Evolutionary conservation across 2,113 vertebrate genomes (phyloP).

Genomic region (Chamaea fasciata): DNA sequence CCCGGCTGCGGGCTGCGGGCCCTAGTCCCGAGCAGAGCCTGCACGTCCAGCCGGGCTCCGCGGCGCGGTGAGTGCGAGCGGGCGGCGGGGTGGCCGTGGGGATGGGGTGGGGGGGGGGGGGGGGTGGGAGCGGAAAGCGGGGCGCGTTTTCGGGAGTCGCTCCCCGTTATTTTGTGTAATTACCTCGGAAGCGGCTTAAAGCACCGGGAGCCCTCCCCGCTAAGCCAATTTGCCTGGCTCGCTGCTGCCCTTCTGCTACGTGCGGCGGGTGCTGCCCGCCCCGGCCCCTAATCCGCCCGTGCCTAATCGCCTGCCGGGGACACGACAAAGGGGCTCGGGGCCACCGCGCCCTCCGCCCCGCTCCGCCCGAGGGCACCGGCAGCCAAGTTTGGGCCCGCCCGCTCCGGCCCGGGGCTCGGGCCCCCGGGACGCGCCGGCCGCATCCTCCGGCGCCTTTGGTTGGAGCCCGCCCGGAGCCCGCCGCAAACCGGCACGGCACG

Average conservation of each 20-base stretch:
- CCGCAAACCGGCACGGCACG: neutral
- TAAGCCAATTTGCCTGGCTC: constrained; percentile 74
- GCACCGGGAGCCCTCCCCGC: constrained; percentile 60
- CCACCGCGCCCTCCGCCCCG: neutral
- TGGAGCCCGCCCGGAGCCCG: too few relatives aligned
- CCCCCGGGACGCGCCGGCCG: too few relatives aligned
- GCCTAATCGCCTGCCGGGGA: constrained; percentile 59
- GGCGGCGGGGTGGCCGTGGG: neutral
- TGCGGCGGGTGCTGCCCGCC: constrained; percentile 60
- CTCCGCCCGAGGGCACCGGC: neutral
- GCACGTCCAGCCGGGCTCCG: too few relatives aligned
- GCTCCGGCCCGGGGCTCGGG: too few relatives aligned
- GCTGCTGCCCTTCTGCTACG: constrained; percentile 68
- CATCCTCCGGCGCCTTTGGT: too few relatives aligned
- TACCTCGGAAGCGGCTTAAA: constrained; percentile 72
- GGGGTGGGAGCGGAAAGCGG: neutral
- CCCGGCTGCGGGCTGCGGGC: too few relatives aligned
- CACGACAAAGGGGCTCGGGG: neutral
- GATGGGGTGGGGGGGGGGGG: too few relatives aligned
- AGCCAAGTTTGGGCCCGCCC: too few relatives aligned
- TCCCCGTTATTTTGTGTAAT: constrained; percentile 72
- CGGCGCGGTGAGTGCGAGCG: neutral
- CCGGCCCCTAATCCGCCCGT: constrained; percentile 68
- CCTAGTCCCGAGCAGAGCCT: too few relatives aligned
- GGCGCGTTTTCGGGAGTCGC: constrained; percentile 6